These are phyloP conservation scores for Pelagia noctiluca DNA, from an alignment of 30 jellyfish, hydroid and myxozoan species.

Conservation along the genomic window DNA sequence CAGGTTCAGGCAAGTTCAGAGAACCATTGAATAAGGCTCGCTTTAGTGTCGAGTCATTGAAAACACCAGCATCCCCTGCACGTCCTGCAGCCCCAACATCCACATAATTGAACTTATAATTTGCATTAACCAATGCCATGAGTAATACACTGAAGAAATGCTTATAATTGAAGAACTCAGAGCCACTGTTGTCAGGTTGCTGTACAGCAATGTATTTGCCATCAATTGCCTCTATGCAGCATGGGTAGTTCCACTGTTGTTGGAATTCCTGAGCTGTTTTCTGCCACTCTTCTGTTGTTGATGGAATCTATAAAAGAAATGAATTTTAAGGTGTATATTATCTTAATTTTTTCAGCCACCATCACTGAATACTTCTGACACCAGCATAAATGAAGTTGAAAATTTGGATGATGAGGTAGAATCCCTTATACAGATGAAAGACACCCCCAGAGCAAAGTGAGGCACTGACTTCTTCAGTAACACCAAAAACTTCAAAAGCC, in stretches of 20 bases:
- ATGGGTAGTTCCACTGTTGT: slow-evolving; percentile 57
- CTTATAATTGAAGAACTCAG: slow-evolving; percentile 53
- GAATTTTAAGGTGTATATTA: not conserved
- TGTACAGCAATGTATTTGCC: slow-evolving; percentile 62
- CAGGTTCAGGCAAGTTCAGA: slow-evolving; percentile 25
- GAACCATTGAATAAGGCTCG: slow-evolving; percentile 7
- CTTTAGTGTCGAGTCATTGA: slow-evolving; percentile 18
- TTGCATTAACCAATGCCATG: slow-evolving; percentile 57
- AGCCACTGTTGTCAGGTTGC: slow-evolving; percentile 68
- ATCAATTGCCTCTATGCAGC: slow-evolving; percentile 73
- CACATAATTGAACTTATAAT: slow-evolving; percentile 43
- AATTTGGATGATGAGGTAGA: not conserved
- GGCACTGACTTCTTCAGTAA: not conserved
- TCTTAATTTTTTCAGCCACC: not conserved
- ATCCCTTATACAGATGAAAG: slow-evolving; percentile 7
- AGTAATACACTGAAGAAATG: slow-evolving; percentile 45
- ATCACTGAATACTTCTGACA: not conserved
- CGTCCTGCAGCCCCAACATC: slow-evolving; percentile 70
- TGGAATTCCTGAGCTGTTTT: slow-evolving; percentile 28
- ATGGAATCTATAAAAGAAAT: slow-evolving; percentile 31
- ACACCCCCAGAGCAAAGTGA: slow-evolving; percentile 18
- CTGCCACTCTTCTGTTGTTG: slow-evolving; percentile 51
- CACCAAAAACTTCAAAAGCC: slow-evolving; percentile 33
- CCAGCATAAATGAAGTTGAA: slow-evolving; percentile 1
- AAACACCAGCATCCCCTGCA: slow-evolving; percentile 65